Evolutionary conservation across 2,888 invertebrate species (phyloP), one percentile per base, ranked within the genome.

Genomic region (Clepsis dumicolana): DNA sequence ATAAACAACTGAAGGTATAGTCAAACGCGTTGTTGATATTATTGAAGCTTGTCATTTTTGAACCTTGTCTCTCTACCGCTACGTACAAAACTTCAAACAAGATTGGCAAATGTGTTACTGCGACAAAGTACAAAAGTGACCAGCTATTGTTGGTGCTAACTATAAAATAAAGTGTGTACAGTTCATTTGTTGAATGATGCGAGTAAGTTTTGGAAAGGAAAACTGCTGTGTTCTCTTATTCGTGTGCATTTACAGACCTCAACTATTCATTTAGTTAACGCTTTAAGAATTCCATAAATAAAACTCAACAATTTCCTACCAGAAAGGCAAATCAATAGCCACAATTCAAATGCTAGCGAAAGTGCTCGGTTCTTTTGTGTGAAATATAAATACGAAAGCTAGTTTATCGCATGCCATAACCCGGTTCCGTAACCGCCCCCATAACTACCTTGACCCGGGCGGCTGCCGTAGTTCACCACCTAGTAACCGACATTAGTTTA

Each of bases 371-470:
- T 59, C 24, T 53, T 48, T 64, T 59, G 53, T 52, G 38, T 52
- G 65, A 60, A 71, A 69, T 66, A 63, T 53, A 71, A 67, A 71
- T 70, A 59, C 63, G 66, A 63, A 69, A 27, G 61, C 27, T 66
- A 60, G 59, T 70, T 71, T 72, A 74, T 72, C 70, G 68, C 68
- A 65, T 71, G 70, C 69, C 61, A 73, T 70, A 69, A 71, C 71
- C 56, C 18, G 62, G 52, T 50, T 64, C 60, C 70, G 41, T 56
- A 70, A 66, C 64, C 52, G 57, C 35, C 66, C 29, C 29, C 41
- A 41, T 65, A 65, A 53, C 32, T 50, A 66, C 70, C 66, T 70
- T 70, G 70, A 64, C 70, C 70, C 62, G 25, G 3, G 18, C n/a
- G 25, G 18, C 44, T 44, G 44, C 16, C 8, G 44, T 14, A 16